phyloP scores from a whole-genome alignment of 2,888 invertebrate species.

The Dryomyza anilis region DNA sequence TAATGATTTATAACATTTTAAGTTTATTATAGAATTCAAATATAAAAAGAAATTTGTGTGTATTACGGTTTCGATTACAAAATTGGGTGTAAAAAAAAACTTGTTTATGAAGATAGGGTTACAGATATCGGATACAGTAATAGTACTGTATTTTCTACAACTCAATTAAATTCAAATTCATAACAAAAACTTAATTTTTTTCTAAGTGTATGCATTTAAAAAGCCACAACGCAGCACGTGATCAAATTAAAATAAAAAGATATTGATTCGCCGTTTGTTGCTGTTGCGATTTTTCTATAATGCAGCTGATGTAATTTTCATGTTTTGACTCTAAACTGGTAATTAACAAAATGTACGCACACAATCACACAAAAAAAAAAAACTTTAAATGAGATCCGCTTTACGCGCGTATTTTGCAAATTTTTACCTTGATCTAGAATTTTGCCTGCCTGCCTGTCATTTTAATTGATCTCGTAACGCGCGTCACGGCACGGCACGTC shows the following conservation, averaged over 20 bases:
- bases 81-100: too few relatives aligned
- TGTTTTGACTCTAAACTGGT: slow-evolving; percentile 32
- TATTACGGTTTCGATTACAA: too few relatives aligned
- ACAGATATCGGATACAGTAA: too few relatives aligned
- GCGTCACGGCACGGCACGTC: slow-evolving; percentile 46
- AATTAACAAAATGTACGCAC: slow-evolving; percentile 11
- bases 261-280: slow-evolving; percentile 11
- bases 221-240: slow-evolving; percentile 3
- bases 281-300: slow-evolving; percentile 31
- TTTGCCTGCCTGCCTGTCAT: slow-evolving; percentile 41
- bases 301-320: slow-evolving; percentile 49
- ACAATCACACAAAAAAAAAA: neutral
- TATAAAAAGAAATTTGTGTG: too few relatives aligned
- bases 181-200: too few relatives aligned
- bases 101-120: too few relatives aligned
- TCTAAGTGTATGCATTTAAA: neutral
- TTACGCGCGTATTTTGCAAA: slow-evolving; percentile 8
- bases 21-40: too few relatives aligned
- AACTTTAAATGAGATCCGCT: slow-evolving; percentile 5
- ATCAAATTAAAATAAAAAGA: slow-evolving; percentile 9
- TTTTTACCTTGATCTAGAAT: slow-evolving; percentile 52
- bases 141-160: too few relatives aligned
- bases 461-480: slow-evolving; percentile 59
- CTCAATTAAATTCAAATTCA: too few relatives aligned
- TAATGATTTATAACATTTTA: too few relatives aligned